phyloP scores from a whole-genome alignment of 2,888 invertebrate species.

The Fragum sueziense region DNA sequence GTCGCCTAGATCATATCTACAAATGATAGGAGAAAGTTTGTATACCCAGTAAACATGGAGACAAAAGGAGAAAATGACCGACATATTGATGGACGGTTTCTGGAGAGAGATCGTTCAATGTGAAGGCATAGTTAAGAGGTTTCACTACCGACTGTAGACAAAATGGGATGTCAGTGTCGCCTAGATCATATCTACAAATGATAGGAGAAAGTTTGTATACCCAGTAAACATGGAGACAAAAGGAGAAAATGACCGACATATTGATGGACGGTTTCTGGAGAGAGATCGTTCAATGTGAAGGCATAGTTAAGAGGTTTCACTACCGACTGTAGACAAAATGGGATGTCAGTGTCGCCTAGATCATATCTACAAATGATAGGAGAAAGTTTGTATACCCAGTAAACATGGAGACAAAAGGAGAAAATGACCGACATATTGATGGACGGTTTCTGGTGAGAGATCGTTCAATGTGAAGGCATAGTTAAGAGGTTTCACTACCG shows the following conservation, averaged over 20 bases:
- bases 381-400: too few relatives aligned
- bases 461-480: constrained; percentile 97
- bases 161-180: constrained; percentile 95
- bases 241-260: constrained; percentile 98
- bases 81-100: constrained; percentile 95
- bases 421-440: constrained; percentile 96
- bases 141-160: constrained; percentile 95
- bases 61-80: too few relatives aligned
- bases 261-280: constrained; percentile 94
- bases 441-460: constrained; percentile 94
- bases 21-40: too few relatives aligned
- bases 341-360: constrained; percentile 94
- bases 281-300: constrained; percentile 94
- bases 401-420: too few relatives aligned
- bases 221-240: too few relatives aligned
- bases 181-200: constrained; percentile 88
- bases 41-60: too few relatives aligned
- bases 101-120: constrained; percentile 93
- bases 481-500: constrained; percentile 93
- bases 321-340: constrained; percentile 96
- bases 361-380: too few relatives aligned
- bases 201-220: too few relatives aligned
- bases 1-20: constrained; percentile 90
- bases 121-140: constrained; percentile 97
- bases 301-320: constrained; percentile 96